Conservation (phyloP, 2,113 vertebrate genomes). For the Cranoglanis bouderius region DNA sequence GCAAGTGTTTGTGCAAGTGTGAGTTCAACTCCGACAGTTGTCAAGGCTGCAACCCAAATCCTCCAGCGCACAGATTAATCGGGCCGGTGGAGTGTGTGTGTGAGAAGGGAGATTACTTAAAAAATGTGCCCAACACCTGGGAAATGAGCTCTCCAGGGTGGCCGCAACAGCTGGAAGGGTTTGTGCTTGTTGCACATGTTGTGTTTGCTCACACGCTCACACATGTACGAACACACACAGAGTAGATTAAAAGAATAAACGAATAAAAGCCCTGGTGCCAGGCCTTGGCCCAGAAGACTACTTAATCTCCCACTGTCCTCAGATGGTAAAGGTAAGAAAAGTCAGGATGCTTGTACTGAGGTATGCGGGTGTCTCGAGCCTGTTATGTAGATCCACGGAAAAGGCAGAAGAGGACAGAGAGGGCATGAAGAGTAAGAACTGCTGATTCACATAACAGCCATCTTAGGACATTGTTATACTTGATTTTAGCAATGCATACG, state of each 20-base stretch:
- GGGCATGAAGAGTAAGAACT: slow-evolving; percentile 13
- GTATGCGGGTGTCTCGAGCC: neutral
- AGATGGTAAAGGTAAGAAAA: slow-evolving; percentile 24
- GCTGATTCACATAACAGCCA: neutral
- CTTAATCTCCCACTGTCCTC: slow-evolving; percentile 1
- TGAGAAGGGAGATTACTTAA: slow-evolving; percentile 68
- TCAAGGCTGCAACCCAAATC: slow-evolving; percentile 46
- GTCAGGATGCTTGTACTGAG: slow-evolving; percentile 19
- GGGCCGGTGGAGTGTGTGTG: slow-evolving; percentile 53
- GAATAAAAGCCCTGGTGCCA: neutral
- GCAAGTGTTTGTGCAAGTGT: slow-evolving; percentile 19
- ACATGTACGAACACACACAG: slow-evolving; percentile 23
- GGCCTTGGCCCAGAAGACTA: slow-evolving; percentile 7
- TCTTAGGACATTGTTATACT: neutral
- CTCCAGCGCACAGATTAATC: slow-evolving; percentile 64
- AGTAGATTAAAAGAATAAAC: slow-evolving; percentile 34
- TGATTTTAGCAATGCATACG: neutral
- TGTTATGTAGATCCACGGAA: neutral
- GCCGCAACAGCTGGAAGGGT: slow-evolving; percentile 52
- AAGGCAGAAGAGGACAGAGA: slow-evolving; percentile 34
- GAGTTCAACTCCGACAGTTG: slow-evolving; percentile 46
- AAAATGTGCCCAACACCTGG: slow-evolving; percentile 75
- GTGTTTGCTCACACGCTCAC: slow-evolving; percentile 42
- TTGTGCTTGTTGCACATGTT: slow-evolving; percentile 43
- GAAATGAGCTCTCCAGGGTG: slow-evolving; percentile 63